These are phyloP conservation scores for Hormaphis cornu DNA, from an alignment of 1,140 invertebrate species.

Conservation along the genomic window DNA sequence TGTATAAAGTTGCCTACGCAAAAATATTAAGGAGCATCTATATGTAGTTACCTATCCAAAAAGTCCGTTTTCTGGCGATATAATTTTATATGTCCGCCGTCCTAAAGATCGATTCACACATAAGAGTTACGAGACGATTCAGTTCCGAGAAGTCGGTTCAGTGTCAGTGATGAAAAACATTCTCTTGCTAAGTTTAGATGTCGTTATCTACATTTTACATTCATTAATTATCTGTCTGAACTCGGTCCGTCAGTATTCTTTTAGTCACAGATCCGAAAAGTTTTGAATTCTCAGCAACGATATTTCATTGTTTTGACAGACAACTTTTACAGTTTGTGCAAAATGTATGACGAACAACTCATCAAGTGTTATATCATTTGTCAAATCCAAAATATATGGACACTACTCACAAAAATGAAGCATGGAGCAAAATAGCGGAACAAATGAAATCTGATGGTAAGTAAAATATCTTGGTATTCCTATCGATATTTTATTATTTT, in stretches of 20 bases:
- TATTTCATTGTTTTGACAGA: conserved; percentile 9
- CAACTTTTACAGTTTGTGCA: neutral
- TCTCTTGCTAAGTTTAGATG: neutral
- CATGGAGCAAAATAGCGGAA: neutral
- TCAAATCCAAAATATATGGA: neutral
- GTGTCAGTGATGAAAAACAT: conserved; percentile 5
- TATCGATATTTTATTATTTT: too few relatives aligned
- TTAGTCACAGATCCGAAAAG: neutral
- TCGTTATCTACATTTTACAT: neutral
- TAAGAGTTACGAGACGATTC: conserved; percentile 8
- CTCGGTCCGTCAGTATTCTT: neutral
- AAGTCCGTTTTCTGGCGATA: too few relatives aligned
- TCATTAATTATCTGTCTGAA: neutral
- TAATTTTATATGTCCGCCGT: too few relatives aligned
- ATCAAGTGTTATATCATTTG: neutral
- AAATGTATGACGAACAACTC: neutral
- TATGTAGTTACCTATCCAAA: too few relatives aligned
- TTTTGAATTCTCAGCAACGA: neutral
- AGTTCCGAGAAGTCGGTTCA: neutral
- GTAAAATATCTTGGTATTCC: too few relatives aligned
- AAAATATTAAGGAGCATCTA: too few relatives aligned
- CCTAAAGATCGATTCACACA: neutral
- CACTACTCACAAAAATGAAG: neutral
- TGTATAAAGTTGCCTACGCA: too few relatives aligned
- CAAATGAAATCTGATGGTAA: neutral